Evolutionary conservation across 2,113 vertebrate genomes (phyloP), one percentile per base, ranked within the genome.

Genomic region (Chaetops frenatus): DNA sequence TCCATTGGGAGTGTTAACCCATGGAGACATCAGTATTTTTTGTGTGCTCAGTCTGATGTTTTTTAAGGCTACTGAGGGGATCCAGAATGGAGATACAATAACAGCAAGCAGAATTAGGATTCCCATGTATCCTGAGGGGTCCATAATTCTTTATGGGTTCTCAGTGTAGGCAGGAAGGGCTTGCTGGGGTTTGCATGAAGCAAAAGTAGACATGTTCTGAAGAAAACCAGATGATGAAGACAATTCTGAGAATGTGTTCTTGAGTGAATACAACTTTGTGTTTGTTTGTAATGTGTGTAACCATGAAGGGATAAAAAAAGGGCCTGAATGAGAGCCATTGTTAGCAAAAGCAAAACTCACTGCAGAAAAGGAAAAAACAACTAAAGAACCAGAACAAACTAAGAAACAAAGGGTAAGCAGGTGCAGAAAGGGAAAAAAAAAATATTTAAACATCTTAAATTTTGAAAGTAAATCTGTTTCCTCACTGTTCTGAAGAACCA

Each of bases 251-350:
- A 95, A 85, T 33, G 17, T 81, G 35, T 44, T 92, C 71, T 60
- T 61, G 45, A 35, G 35, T 66, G 29, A 61, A 77, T 74, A 21
- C 70, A 51, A 57, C 48, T 90, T 42, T 10, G 5, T 48, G 29
- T 90, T 79, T 95, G 61, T 95, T 95, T 95, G 72, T 50, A 79
- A 14, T 35, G 29, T 12, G 4, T 77, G 56, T 90, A 95, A 94
- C 77, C 62, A 69, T 8, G 33, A 67, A 65, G 42, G 45, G 50
- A 38, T 76, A 78, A 44, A 85, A 67, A 60, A 79, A 70, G 40
- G 53, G 53, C 69, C 61, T 87, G 83, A 81, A 72, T 81, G 82
- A 86, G 28, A 50, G 21, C 82, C 73, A 79, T 82, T 94, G 90
- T 93, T 66, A 80, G 47, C 60, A 77, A 88, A 66, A 86, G n/a